phyloP scores from a whole-genome alignment of 2,797 vertebrate genomes.

The Oryzias dopingdopingensis region DNA sequence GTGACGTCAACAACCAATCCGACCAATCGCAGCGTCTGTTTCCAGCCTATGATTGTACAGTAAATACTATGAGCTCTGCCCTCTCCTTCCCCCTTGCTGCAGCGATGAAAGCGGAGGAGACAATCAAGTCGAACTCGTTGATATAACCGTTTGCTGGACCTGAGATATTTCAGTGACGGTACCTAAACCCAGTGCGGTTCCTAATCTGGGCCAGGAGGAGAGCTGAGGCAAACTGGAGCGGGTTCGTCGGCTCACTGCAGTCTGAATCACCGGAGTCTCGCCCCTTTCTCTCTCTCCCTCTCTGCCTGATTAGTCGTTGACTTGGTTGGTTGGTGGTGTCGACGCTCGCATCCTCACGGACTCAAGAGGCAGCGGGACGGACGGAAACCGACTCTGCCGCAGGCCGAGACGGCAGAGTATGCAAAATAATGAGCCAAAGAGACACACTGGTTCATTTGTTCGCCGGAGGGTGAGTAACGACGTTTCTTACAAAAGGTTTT shows the following conservation, averaged over 20 bases:
- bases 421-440: conserved; percentile 95
- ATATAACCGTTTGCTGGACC: conserved; percentile 32
- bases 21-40: conserved; percentile 66
- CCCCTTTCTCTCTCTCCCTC: conserved; percentile 1
- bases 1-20: conserved; percentile 23
- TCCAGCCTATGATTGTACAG: conserved; percentile 65
- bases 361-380: conserved; percentile 19
- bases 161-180: background rate
- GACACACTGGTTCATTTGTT: conserved; percentile 97
- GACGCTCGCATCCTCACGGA: conserved; percentile 35
- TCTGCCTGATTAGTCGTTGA: conserved; percentile 23
- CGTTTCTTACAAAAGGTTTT: background rate
- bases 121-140: conserved; percentile 17
- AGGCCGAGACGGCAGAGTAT: conserved; percentile 73
- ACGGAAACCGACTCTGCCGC: conserved; percentile 39
- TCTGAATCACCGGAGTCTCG: conserved; percentile 58
- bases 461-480: conserved; percentile 88
- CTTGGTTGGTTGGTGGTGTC: conserved; percentile 22
- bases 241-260: conserved; percentile 52
- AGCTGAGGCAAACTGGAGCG: conserved; percentile 5
- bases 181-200: background rate
- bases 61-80: conserved; percentile 67
- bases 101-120: conserved; percentile 44
- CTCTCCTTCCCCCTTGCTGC: conserved; percentile 33
- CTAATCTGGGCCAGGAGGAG: background rate